phyloP scores from a whole-genome alignment of 2,113 vertebrate species.

The Baryphthengus martii region DNA sequence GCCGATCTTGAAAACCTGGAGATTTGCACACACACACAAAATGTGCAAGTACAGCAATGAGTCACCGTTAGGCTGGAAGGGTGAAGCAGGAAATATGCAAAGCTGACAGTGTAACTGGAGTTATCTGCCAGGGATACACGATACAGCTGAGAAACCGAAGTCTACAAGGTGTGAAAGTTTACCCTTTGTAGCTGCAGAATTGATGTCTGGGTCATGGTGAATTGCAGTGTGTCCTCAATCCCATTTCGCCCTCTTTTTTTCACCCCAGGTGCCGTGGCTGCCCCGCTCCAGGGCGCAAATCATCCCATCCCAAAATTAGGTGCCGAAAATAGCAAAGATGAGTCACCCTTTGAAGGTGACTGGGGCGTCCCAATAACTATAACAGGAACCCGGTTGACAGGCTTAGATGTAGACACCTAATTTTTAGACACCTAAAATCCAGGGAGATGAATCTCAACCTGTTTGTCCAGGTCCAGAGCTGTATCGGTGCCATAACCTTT shows the following conservation, averaged over 20 bases:
- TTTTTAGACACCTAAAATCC: neutral
- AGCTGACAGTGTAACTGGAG: conserved; percentile 9
- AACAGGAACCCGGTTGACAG: neutral
- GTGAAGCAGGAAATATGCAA: neutral
- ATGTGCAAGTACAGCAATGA: conserved; percentile 22
- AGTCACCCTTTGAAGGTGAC: conserved; percentile 42
- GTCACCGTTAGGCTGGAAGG: neutral
- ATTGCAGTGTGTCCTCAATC: neutral
- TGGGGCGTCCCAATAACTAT: neutral
- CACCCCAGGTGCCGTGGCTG: neutral
- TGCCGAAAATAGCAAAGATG: conserved; percentile 7
- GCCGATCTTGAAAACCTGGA: neutral
- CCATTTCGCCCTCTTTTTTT: neutral
- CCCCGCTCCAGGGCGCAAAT: neutral
- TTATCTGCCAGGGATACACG: neutral
- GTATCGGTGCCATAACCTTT: rapidly evolving
- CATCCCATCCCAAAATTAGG: neutral
- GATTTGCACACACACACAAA: neutral
- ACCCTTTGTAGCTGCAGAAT: neutral
- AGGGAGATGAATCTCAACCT: neutral
- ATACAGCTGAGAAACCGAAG: conserved; percentile 7
- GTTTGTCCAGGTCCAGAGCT: neutral
- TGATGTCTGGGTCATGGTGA: neutral
- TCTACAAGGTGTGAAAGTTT: neutral
- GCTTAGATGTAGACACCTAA: neutral